phyloP scores from a whole-genome alignment of 2,797 vertebrate species.

The Liasis olivaceus region DNA sequence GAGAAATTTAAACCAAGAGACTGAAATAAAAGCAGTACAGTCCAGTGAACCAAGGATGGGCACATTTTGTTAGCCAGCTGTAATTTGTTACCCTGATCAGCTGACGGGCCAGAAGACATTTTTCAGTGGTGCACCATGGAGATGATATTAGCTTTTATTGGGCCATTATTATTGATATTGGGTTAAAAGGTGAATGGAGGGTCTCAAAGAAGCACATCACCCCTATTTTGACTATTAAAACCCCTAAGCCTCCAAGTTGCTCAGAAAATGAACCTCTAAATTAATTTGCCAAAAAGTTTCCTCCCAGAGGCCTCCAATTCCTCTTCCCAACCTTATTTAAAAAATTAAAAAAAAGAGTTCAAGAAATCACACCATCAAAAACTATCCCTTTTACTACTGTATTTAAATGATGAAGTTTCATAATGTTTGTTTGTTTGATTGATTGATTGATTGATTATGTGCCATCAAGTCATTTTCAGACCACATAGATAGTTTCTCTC shows the following conservation, averaged over 20 bases:
- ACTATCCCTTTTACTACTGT: not conserved
- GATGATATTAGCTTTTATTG: not conserved
- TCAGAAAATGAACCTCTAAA: not conserved
- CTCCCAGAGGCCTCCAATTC: not conserved
- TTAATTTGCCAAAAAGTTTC: not conserved
- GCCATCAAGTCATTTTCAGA: not conserved
- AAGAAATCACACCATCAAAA: not conserved
- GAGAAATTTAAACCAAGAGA: not conserved
- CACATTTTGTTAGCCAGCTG: not conserved
- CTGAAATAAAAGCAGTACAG: not conserved
- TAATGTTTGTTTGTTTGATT: not conserved
- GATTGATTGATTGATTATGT: not conserved
- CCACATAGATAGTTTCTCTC: not conserved
- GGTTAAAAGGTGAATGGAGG: not conserved
- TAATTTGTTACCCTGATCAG: not conserved
- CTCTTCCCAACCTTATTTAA: not conserved
- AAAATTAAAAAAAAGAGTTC: not conserved
- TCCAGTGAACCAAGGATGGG: not conserved
- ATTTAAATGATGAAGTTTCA: not conserved
- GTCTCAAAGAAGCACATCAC: not conserved
- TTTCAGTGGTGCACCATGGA: not conserved
- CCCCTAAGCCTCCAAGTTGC: not conserved
- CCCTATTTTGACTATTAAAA: not conserved
- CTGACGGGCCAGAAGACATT: not conserved
- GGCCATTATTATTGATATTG: not conserved